Conservation (phyloP, 2,113 vertebrate genomes). For the Pelodiscus sinensis region DNA sequence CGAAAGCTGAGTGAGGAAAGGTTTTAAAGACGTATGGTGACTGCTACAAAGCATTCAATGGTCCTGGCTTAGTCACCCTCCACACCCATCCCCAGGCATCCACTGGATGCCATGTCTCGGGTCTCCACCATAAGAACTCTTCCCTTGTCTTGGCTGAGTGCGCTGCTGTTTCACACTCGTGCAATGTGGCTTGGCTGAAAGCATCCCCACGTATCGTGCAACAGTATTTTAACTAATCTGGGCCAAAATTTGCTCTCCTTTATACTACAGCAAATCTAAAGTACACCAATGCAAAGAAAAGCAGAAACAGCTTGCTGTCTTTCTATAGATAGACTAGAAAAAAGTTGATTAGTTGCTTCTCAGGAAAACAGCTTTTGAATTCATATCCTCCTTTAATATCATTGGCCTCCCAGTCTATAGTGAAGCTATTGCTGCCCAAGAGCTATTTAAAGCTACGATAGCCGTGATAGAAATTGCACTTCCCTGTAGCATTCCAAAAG, state of each 20-base stretch:
- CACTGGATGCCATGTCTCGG: neutral
- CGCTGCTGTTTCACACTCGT: neutral
- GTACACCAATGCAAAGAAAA: neutral
- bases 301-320: neutral
- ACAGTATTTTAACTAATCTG: conserved; percentile 36
- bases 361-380: conserved; percentile 6
- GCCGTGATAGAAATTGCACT: neutral
- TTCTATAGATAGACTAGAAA: neutral
- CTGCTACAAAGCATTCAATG: neutral
- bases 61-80: neutral
- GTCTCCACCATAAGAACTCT: neutral
- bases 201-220: conserved; percentile 7
- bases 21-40: neutral
- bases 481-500: conserved; percentile 13
- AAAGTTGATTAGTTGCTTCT: neutral
- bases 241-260: neutral
- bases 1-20: neutral
- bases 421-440: conserved; percentile 27
- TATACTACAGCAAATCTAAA: neutral
- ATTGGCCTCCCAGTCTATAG: neutral
- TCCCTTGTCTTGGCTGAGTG: neutral
- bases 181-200: conserved; percentile 31
- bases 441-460: conserved; percentile 23
- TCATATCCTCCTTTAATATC: neutral
- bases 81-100: neutral